These are phyloP conservation scores for Drosophila tristis DNA, from an alignment of 1,140 invertebrate genomes.

Conservation along the genomic window DNA sequence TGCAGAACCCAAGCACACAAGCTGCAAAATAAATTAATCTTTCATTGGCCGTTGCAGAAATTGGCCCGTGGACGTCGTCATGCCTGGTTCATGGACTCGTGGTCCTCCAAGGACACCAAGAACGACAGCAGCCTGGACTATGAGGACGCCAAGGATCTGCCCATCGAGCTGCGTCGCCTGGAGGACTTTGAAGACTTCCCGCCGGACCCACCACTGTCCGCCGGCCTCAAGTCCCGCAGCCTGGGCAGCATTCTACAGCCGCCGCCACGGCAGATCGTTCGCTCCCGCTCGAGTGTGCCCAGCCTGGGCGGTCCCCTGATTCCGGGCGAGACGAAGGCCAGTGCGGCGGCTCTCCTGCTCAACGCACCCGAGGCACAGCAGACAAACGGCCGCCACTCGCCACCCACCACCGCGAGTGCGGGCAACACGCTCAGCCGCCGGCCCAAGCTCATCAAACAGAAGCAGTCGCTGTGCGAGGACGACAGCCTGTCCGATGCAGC, in stretches of 20 bases:
- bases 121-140: conserved; percentile 86
- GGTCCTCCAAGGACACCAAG: conserved; percentile 87
- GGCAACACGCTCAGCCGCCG: conserved; percentile 68
- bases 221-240: conserved; percentile 85
- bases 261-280: conserved; percentile 88
- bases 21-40: background rate
- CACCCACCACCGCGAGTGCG: conserved; percentile 64
- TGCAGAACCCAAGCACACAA: background rate
- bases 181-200: conserved; percentile 89
- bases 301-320: conserved; percentile 85
- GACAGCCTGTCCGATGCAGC: conserved; percentile 66
- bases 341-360: conserved; percentile 53
- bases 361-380: conserved; percentile 51
- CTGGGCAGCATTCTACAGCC: conserved; percentile 91
- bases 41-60: conserved; percentile 85
- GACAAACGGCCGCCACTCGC: conserved; percentile 53
- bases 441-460: conserved; percentile 91
- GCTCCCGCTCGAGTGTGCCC: conserved; percentile 90
- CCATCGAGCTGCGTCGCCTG: conserved; percentile 94
- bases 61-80: conserved; percentile 89
- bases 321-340: conserved; percentile 54
- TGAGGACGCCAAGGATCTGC: conserved; percentile 90
- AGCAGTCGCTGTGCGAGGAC: conserved; percentile 90
- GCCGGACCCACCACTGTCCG: conserved; percentile 84
- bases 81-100: conserved; percentile 92